Base-by-base conservation (phyloP, 2,113 vertebrate genomes). In the Seriola rivoliana region DNA sequence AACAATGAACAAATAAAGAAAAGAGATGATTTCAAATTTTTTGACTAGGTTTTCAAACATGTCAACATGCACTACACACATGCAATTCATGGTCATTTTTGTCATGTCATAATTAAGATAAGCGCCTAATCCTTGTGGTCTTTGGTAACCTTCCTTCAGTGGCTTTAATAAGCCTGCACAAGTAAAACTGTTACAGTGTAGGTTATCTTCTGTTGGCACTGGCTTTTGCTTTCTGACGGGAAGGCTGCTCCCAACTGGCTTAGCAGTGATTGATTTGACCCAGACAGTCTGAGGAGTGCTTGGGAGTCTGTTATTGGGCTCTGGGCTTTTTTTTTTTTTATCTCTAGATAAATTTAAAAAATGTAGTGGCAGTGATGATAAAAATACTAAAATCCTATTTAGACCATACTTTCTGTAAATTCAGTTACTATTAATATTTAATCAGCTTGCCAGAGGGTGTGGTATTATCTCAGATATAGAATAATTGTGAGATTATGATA, bases 211-310 rank as follows among this genome's bases (percentile, higher is more conserved):
- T 58, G 34, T 48, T 80, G 59, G 46, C 59, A 10, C 46, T 14
- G 11, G 38, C 36, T 60, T 69, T 57, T 75, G 71, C 81, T 80
- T 62, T 84, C 67, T 80, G 71, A 70, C 8, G 23, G 32, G 13
- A 50, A 38, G 10, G 36, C 52, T 70, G 67, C 67, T 82, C 59
- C 58, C 25, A 65, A 52, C 62, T 46, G 38, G 63, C 67, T 73
- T n/a, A 64, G 75, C 58, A 10, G 62, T 62, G 67, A 70, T 36
- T n/a, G 75, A 82, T 71, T 71, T 69, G 60, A 80, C 19, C 74
- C 55, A 75, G 52, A 46, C 58, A 8, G 48, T 44, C n/a, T 21
- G 52, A 76, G 54, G 48, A 72, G 58, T 8, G 54, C 77, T 55
- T 40, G 48, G 14, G 60, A 67, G 52, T 52, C 10, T 63, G 21